Conservation (phyloP, 2,888 invertebrate genomes). For the Cabera pusaria region DNA sequence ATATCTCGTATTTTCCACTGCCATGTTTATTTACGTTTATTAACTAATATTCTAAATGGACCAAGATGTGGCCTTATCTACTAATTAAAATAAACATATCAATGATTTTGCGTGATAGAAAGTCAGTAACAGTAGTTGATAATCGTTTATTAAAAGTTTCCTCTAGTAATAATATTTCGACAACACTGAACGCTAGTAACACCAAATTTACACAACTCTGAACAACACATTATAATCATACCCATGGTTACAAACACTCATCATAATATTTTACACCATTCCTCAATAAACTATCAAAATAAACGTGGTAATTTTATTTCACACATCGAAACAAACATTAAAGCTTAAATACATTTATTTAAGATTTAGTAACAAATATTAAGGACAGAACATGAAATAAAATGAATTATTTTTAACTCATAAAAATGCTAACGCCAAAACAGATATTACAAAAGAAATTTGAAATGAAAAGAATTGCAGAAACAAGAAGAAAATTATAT, state of each 20-base stretch:
- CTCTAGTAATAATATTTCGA: constrained; percentile 40
- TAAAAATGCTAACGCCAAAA: too few relatives aligned
- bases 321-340: constrained; percentile 9
- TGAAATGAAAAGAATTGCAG: too few relatives aligned
- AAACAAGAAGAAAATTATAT: too few relatives aligned
- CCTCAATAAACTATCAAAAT: constrained; percentile 62
- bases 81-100: constrained; percentile 38
- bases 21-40: constrained; percentile 29
- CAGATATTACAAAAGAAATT: too few relatives aligned
- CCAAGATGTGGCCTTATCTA: constrained; percentile 30
- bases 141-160: constrained; percentile 54
- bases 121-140: constrained; percentile 37
- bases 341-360: too few relatives aligned
- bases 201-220: constrained; percentile 42
- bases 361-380: too few relatives aligned
- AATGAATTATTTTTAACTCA: too few relatives aligned
- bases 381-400: too few relatives aligned
- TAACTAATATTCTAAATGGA: constrained; percentile 39
- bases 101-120: constrained; percentile 39
- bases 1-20: constrained; percentile 30
- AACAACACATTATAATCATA: constrained; percentile 29
- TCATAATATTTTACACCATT: constrained; percentile 62
- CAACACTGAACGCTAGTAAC: constrained; percentile 41
- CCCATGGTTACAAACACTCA: constrained; percentile 40
- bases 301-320: constrained; percentile 44